These are phyloP conservation scores for Drosophila triauraria DNA, from an alignment of 1,140 invertebrate species.

Conservation along the genomic window DNA sequence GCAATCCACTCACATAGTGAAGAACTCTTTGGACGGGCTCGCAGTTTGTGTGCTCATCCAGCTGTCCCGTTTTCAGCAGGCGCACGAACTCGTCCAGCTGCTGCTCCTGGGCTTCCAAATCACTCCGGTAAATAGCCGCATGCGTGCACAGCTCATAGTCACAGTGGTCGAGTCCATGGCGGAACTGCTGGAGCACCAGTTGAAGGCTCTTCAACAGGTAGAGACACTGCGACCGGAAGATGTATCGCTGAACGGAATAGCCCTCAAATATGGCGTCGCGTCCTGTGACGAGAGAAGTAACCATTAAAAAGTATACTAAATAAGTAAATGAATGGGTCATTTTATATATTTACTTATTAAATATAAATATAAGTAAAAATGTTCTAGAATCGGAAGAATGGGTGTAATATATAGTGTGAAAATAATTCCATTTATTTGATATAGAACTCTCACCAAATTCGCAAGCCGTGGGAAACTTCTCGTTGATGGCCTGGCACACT, in stretches of 20 bases:
- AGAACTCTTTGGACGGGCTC: constrained; percentile 94
- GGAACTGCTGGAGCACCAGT: constrained; percentile 89
- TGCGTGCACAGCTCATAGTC: constrained; percentile 93
- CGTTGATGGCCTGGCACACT: constrained; percentile 93
- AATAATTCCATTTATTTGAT: no score
- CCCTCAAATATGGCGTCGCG: constrained; percentile 91
- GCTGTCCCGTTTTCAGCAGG: constrained; percentile 93
- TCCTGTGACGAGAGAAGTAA: constrained; percentile 29
- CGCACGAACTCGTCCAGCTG: constrained; percentile 95
- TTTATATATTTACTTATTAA: no score
- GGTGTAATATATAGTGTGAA: no score
- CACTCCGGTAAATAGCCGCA: constrained; percentile 93
- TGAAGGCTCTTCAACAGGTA: constrained; percentile 93
- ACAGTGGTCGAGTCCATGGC: constrained; percentile 92
- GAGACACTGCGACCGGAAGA: constrained; percentile 93
- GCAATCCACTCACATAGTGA: constrained; percentile 93
- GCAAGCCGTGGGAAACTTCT: constrained; percentile 88
- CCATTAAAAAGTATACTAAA: background rate
- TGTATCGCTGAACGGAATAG: constrained; percentile 95
- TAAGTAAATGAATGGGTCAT: no score
- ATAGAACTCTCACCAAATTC: constrained; percentile 87
- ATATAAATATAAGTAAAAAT: no score
- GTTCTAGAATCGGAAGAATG: no score
- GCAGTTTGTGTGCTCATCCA: constrained; percentile 96
- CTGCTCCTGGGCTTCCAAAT: constrained; percentile 96